Conservation (phyloP, 2,888 invertebrate genomes). For the Leucania comma region DNA sequence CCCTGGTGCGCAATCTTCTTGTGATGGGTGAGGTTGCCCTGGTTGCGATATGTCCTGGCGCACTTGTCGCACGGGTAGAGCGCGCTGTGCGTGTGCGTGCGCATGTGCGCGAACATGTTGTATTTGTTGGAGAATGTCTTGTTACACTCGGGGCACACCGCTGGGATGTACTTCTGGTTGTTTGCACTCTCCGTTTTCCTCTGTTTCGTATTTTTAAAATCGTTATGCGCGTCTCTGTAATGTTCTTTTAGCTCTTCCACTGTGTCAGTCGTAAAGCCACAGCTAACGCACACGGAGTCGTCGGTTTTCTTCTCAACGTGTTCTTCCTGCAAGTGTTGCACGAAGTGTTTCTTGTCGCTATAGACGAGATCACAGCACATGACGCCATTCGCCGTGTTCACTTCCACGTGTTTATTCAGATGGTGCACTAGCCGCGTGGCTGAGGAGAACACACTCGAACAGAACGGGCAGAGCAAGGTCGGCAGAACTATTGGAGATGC, state of each 20-base stretch:
- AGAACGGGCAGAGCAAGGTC: conserved; percentile 76
- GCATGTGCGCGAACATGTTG: conserved; percentile 85
- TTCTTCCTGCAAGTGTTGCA: conserved; percentile 72
- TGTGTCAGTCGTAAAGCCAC: conserved; percentile 68
- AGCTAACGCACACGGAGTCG: conserved; percentile 70
- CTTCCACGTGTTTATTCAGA: conserved; percentile 75
- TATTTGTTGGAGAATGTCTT: conserved; percentile 87
- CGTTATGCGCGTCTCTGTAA: conserved; percentile 61
- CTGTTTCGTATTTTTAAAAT: conserved; percentile 41
- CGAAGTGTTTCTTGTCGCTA: conserved; percentile 69
- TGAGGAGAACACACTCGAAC: conserved; percentile 77
- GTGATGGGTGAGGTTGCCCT: conserved; percentile 85
- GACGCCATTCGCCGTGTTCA: conserved; percentile 68
- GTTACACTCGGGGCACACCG: conserved; percentile 87
- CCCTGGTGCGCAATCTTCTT: conserved; percentile 83
- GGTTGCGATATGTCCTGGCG: conserved; percentile 83
- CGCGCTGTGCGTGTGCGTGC: conserved; percentile 74
- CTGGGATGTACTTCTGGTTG: conserved; percentile 80
- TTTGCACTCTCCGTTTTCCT: conserved; percentile 61
- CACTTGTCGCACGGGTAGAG: conserved; percentile 83
- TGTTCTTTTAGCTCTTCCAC: conserved; percentile 64
- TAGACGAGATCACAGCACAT: conserved; percentile 73
- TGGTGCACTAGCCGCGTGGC: conserved; percentile 77
- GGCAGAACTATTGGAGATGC: conserved; percentile 46
- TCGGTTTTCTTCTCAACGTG: conserved; percentile 65